Percentiles rank a stretch among this genome's conserved stretches.
These are phyloP conservation scores for Terrapene triunguis DNA, from an alignment of 2,113 vertebrate species.

Conservation along the genomic window DNA sequence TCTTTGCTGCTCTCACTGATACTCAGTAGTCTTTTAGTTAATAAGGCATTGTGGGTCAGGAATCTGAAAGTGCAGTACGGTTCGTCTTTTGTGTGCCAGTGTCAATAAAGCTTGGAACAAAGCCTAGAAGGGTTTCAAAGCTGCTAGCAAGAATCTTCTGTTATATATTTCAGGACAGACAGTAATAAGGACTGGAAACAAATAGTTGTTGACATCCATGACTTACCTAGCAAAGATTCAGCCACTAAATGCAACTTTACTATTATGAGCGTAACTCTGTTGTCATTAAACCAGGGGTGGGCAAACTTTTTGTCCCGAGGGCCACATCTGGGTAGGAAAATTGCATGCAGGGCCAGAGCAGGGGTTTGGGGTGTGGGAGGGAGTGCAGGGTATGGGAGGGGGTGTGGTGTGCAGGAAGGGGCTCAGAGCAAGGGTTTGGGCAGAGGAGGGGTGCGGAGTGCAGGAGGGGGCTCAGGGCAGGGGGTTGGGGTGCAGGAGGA, in stretches of 20 bases:
- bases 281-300: too few species aligned
- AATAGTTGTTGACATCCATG: background rate
- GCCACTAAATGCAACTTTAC: background rate
- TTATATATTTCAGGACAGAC: background rate
- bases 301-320: too few species aligned
- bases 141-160: background rate
- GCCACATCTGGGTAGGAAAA: too few species aligned
- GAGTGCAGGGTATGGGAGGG: too few species aligned
- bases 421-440: too few species aligned
- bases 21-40: background rate
- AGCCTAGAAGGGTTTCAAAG: background rate
- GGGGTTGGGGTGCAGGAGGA: too few species aligned
- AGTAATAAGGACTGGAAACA: background rate
- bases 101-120: background rate
- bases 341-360: too few species aligned
- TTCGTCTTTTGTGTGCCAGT: accelerated
- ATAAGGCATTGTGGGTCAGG: background rate
- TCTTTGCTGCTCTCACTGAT: too few species aligned
- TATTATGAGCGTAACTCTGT: accelerated
- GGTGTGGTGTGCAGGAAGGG: too few species aligned
- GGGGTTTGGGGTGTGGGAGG: too few species aligned
- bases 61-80: background rate
- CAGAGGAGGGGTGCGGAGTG: too few species aligned
- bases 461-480: too few species aligned
- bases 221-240: background rate